phyloP scores from a whole-genome alignment of 2,113 vertebrate species.

The Arenaria interpres region DNA sequence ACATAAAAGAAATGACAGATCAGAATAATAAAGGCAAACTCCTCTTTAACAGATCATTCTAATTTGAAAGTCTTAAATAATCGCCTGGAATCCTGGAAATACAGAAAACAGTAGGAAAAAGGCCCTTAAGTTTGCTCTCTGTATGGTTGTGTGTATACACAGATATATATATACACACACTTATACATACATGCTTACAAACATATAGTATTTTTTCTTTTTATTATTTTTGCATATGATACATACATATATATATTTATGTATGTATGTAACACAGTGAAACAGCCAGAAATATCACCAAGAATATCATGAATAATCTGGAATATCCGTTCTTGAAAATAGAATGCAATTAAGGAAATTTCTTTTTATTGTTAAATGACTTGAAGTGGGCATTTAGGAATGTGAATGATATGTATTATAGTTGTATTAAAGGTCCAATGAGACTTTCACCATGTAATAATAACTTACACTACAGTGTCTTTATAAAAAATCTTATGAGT shows the following conservation, averaged over 20 bases:
- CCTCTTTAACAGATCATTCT: conserved; percentile 46
- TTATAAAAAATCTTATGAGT: neutral
- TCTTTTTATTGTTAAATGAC: neutral
- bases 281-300: neutral
- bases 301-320: neutral
- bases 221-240: neutral
- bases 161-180: neutral
- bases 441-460: neutral
- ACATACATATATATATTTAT: neutral
- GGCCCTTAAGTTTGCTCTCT: neutral
- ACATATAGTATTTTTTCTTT: neutral
- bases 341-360: neutral
- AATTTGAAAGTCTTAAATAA: conserved; percentile 30
- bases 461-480: neutral
- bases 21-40: conserved; percentile 64
- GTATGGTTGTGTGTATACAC: neutral
- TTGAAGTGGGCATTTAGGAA: neutral
- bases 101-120: neutral
- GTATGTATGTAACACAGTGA: neutral
- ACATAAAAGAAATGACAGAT: conserved; percentile 44
- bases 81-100: conserved; percentile 53
- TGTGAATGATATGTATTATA: fast-evolving
- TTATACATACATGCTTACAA: neutral
- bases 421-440: neutral
- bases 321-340: neutral